Evolutionary conservation across 2,113 vertebrate species (phyloP).

Genomic region (Zosterops japonicus): DNA sequence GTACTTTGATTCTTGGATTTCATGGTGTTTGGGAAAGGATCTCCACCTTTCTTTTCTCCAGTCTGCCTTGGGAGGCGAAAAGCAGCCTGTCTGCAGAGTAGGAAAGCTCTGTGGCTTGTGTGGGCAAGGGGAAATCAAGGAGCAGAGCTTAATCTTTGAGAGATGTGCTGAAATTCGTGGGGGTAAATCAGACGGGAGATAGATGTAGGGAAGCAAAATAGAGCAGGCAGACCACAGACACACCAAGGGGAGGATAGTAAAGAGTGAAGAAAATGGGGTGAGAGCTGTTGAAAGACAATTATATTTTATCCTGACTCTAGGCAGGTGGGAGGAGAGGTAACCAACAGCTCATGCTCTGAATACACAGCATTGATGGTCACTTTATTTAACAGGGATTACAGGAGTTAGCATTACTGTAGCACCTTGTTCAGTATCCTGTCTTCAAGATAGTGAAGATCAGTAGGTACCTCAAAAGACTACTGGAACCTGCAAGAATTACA

Average conservation of each 20-base stretch:
- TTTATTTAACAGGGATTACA: not conserved
- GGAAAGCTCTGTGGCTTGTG: not conserved
- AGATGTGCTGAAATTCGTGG: not conserved
- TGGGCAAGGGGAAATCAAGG: not conserved
- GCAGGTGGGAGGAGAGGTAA: not conserved
- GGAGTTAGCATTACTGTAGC: not conserved
- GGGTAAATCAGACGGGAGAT: not conserved
- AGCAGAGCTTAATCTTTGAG: not conserved
- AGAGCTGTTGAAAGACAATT: not conserved
- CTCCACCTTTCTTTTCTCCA: not conserved
- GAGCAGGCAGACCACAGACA: not conserved
- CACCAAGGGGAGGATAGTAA: not conserved
- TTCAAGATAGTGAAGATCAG: not conserved
- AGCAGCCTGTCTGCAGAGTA: not conserved
- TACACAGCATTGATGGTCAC: not conserved
- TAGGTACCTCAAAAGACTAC: not conserved
- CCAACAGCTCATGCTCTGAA: not conserved
- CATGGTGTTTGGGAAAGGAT: not conserved
- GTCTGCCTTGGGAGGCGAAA: rapidly evolving
- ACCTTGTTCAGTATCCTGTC: not conserved
- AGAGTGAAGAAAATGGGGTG: not conserved
- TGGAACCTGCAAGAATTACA: not conserved
- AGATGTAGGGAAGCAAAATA: not conserved
- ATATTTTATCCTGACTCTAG: not conserved
- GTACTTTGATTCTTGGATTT: not conserved